These are phyloP conservation scores for Hiodon tergisus DNA, from an alignment of 2,113 vertebrate species.

Conservation along the genomic window DNA sequence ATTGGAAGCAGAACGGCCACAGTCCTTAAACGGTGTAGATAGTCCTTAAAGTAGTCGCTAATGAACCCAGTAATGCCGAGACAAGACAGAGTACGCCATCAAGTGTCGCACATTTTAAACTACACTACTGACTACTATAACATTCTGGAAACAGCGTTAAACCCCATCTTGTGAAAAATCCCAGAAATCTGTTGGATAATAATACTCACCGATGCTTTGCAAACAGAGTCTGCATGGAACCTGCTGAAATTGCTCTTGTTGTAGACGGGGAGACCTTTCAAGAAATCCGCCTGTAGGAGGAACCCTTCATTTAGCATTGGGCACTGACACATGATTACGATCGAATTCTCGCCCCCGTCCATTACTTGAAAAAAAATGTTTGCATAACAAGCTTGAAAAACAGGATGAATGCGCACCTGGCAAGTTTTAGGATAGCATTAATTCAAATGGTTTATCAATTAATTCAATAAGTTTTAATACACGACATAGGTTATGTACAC, in stretches of 20 bases:
- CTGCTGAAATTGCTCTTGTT: constrained; percentile 98
- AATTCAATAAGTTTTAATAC: too few relatives aligned
- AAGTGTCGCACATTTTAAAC: too few relatives aligned
- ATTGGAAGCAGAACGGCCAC: too few relatives aligned
- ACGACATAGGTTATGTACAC: too few relatives aligned
- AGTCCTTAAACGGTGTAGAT: too few relatives aligned
- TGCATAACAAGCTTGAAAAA: neutral
- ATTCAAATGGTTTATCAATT: too few relatives aligned
- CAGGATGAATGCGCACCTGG: neutral
- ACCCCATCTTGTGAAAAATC: neutral
- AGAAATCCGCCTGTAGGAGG: constrained; percentile 83
- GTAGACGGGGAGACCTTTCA: constrained; percentile 96
- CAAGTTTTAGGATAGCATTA: too few relatives aligned
- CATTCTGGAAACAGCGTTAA: neutral
- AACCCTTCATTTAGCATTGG: neutral
- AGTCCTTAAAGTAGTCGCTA: too few relatives aligned
- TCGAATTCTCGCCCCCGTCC: neutral
- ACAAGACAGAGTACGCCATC: too few relatives aligned
- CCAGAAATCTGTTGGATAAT: neutral
- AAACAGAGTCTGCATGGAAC: constrained; percentile 95
- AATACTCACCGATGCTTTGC: constrained; percentile 91
- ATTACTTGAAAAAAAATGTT: constrained; percentile 3
- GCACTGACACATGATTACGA: neutral
- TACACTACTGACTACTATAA: neutral
- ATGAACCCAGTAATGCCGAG: too few relatives aligned